A percentile compares a stretch with the other conserved stretches of the same genome.
Conservation (phyloP, 2,113 vertebrate species). For the Diglossa brunneiventris region DNA sequence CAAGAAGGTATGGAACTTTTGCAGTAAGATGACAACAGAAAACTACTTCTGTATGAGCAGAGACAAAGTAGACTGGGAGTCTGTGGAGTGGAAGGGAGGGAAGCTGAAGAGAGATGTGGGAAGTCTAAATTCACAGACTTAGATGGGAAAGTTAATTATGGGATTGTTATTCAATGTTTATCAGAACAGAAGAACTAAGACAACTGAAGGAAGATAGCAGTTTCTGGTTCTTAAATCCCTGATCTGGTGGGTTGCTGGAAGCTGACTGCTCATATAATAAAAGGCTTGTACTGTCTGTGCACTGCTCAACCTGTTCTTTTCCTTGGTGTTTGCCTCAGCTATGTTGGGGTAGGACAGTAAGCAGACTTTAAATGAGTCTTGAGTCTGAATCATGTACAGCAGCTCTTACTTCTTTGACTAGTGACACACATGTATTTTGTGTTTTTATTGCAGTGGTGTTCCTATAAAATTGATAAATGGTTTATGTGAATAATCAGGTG, state of each 20-base stretch:
- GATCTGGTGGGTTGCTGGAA: neutral
- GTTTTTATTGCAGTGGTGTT: neutral
- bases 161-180: neutral
- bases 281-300: neutral
- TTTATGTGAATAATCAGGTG: neutral
- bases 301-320: neutral
- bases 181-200: neutral
- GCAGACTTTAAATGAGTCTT: neutral
- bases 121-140: neutral
- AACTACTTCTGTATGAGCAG: neutral
- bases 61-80: neutral
- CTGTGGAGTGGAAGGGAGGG: neutral
- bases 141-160: neutral
- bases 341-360: neutral
- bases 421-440: neutral
- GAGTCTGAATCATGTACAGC: neutral
- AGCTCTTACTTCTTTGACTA: neutral
- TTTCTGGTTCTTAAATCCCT: neutral
- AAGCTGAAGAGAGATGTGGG: neutral
- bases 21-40: neutral
- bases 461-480: neutral
- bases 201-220: neutral
- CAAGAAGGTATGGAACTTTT: too few relatives aligned
- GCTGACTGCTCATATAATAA: fast-evolving
- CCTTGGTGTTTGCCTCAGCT: neutral